These are phyloP conservation scores for Ariolimax columbianus DNA, from an alignment of 2,888 invertebrate species.

Conservation along the genomic window DNA sequence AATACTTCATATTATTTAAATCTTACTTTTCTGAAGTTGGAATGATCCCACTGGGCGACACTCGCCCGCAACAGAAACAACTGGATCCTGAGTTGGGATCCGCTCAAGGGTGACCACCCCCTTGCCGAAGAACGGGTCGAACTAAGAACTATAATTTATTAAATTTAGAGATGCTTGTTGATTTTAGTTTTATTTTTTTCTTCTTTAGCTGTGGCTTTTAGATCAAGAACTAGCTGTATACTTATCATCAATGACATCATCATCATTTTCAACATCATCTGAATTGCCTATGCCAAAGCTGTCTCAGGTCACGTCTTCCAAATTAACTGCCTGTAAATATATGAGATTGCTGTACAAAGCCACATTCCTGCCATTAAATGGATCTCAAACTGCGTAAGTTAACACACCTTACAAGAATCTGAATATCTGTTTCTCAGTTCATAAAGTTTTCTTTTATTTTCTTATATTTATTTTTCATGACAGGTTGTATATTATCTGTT, in stretches of 20 bases:
- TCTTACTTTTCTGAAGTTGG: too few species aligned
- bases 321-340: slow-evolving; percentile 29
- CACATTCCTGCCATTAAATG: slow-evolving; percentile 22
- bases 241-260: neutral
- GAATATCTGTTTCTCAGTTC: too few species aligned
- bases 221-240: slow-evolving; percentile 60
- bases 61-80: too few species aligned
- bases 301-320: neutral
- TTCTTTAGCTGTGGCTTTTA: slow-evolving; percentile 61
- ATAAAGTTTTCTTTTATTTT: too few species aligned
- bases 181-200: neutral
- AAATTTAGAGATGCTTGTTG: neutral
- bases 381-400: slow-evolving; percentile 26
- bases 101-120: too few species aligned
- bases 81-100: too few species aligned
- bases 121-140: too few species aligned
- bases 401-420: too few species aligned
- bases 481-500: too few species aligned
- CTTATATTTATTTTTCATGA: too few species aligned
- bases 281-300: neutral
- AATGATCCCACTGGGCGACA: too few species aligned
- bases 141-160: neutral
- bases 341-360: slow-evolving; percentile 54
- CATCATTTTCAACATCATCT: neutral
- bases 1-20: too few species aligned